Conservation (phyloP, 2,113 vertebrate species). For the Charina bottae region DNA sequence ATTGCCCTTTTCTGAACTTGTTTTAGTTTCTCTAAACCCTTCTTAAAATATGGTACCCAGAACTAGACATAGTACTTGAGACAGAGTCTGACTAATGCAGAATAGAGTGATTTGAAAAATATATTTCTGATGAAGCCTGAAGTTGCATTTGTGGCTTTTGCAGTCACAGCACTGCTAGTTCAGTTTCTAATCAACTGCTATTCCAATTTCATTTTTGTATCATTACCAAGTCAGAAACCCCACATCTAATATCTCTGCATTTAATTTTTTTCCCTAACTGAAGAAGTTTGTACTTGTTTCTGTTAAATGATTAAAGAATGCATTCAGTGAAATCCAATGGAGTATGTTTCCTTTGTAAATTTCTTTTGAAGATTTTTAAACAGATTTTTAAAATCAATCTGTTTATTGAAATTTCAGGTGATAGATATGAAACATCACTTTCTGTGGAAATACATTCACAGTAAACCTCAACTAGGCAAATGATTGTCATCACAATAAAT, state of each 20-base stretch:
- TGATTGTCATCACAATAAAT: conserved; percentile 62
- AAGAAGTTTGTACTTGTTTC: neutral
- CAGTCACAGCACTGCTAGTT: neutral
- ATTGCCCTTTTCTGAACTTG: neutral
- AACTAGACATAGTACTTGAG: neutral
- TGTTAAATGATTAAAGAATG: conserved; percentile 29
- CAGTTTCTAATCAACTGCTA: neutral
- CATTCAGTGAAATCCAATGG: conserved; percentile 42
- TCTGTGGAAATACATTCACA: conserved; percentile 56
- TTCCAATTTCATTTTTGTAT: neutral
- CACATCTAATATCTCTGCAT: neutral
- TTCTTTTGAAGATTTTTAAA: conserved; percentile 43
- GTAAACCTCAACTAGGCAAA: conserved; percentile 63
- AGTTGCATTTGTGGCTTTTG: neutral
- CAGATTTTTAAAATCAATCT: conserved; percentile 41
- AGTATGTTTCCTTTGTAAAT: neutral
- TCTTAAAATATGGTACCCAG: neutral
- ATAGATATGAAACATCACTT: conserved; percentile 38
- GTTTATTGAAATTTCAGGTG: conserved; percentile 49
- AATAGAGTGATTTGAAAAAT: neutral
- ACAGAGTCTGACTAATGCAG: neutral
- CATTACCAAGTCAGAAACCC: neutral
- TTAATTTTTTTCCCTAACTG: neutral
- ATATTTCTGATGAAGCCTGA: neutral
- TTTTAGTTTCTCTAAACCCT: neutral